These are phyloP conservation scores for Doryteuthis pealeii DNA, from an alignment of 1,140 invertebrate species.

Conservation along the genomic window DNA sequence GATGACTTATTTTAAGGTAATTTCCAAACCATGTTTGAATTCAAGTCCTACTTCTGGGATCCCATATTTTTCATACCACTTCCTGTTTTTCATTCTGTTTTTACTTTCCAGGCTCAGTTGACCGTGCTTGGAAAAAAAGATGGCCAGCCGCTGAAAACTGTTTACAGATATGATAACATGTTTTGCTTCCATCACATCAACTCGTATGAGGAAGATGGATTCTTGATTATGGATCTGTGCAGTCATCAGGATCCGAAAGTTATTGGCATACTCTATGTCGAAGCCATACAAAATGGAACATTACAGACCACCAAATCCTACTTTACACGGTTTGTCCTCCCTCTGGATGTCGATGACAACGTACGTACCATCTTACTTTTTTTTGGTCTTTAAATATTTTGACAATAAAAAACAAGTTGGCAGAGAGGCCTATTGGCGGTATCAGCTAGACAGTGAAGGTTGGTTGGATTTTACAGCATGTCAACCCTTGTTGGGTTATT, in stretches of 20 bases:
- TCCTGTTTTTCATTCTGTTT: too few relatives aligned
- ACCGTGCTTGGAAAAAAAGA: background rate
- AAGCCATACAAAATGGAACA: background rate
- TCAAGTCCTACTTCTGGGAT: too few relatives aligned
- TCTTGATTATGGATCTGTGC: background rate
- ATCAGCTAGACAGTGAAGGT: too few relatives aligned
- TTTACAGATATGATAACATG: background rate
- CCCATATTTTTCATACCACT: too few relatives aligned
- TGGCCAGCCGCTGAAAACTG: background rate
- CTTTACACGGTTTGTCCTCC: slow-evolving; percentile 22
- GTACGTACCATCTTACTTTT: background rate
- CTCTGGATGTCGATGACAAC: slow-evolving; percentile 21
- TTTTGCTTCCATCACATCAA: slow-evolving; percentile 23
- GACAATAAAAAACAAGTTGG: too few relatives aligned
- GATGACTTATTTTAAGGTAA: too few relatives aligned
- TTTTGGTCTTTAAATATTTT: too few relatives aligned
- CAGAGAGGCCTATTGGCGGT: too few relatives aligned
- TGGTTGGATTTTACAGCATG: too few relatives aligned
- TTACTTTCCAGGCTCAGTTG: background rate
- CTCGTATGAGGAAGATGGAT: slow-evolving; percentile 16
- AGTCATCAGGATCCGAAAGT: background rate
- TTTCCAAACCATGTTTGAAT: too few relatives aligned
- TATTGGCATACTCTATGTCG: background rate
- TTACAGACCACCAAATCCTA: slow-evolving; percentile 3
- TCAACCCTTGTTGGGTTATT: too few relatives aligned